Evolutionary conservation across 2,113 vertebrate species (phyloP), one percentile per base, ranked within the genome.

Genomic region (Calidris pygmaea): DNA sequence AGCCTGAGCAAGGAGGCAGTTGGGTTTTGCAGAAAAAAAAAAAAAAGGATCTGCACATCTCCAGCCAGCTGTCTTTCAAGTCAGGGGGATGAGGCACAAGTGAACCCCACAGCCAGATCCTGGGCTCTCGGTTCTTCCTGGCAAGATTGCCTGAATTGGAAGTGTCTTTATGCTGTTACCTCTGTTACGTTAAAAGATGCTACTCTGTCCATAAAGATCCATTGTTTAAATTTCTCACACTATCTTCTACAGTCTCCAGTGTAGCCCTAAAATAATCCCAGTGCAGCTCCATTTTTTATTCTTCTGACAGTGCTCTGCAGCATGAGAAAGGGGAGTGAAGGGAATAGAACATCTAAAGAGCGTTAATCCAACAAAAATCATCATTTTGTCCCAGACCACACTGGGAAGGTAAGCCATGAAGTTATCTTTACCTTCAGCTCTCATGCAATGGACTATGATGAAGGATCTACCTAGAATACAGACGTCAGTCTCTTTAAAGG

Each of bases 1-100:
- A 60, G 34, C 34, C 53, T 81, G 39, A 83, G 47, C 29, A 55
- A 83, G 39, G 52, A 87, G 4, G 32, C 15, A 8, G n/a, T 10
- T 34, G 29, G 18, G 32, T 70, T 87, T 81, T 81, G 87, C n/a
- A 39, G 50, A 87, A 94, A 78, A 89, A 95, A 78, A 95, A 78
- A 39, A 39, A 39, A 7, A 53, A 79, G 43, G 30, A 72, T 39
- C 23, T 29, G 14, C 39, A 67, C 9, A 35, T 72, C 88, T 82
- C 48, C n/a, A 43, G 10, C 30, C 41, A 43, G 15, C 37, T 76
- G 17, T 66, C 68, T 60, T 66, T 39, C 34, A 75, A 82, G 39
- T 41, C n/a, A 53, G 35, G 29, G 43, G 11, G 8, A 55, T 30
- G 77, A 90, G 22, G 8, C 34, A 63, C 19, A 58, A 76, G 66